phyloP scores from a whole-genome alignment of 2,797 vertebrate species.

The Champsocephalus gunnari region DNA sequence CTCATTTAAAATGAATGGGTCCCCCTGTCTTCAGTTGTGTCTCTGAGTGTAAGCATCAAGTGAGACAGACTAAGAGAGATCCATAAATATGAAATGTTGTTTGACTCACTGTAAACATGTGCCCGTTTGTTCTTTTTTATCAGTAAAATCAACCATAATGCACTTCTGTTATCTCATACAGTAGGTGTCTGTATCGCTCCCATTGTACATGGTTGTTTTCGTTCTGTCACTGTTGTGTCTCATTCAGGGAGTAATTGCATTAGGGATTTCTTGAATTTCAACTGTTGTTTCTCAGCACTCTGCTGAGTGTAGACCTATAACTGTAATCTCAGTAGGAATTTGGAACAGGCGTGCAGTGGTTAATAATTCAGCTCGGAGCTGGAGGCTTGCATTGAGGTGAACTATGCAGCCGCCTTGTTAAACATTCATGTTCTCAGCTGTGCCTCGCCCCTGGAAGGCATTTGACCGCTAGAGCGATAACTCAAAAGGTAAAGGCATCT shows the following conservation, averaged over 20 bases:
- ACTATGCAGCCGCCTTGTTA: conserved; percentile 78
- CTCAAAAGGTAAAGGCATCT: conserved; percentile 79
- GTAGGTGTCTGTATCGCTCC: not conserved
- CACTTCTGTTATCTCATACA: conserved; percentile 25
- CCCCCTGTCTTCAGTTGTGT: conserved; percentile 10
- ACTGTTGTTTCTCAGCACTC: conserved; percentile 56
- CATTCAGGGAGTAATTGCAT: conserved; percentile 49
- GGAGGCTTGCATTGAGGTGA: conserved; percentile 77
- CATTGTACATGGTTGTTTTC: conserved; percentile 7
- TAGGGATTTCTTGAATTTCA: conserved; percentile 55
- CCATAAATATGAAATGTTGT: conserved; percentile 33
- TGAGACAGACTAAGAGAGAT: conserved; percentile 17
- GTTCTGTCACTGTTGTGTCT: conserved; percentile 23
- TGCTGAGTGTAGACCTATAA: conserved; percentile 45
- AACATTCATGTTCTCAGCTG: conserved; percentile 82
- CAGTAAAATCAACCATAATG: conserved; percentile 18
- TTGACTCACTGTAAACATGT: conserved; percentile 38
- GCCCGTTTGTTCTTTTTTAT: conserved; percentile 13
- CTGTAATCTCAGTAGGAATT: conserved; percentile 74
- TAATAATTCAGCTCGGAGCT: conserved; percentile 81
- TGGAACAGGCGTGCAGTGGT: conserved; percentile 67
- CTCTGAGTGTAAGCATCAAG: conserved; percentile 17
- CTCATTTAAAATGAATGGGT: conserved; percentile 33
- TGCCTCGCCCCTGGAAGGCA: conserved; percentile 69
- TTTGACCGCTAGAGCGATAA: conserved; percentile 78